These are phyloP conservation scores for Calidris pugnax DNA, from an alignment of 2,113 vertebrate species.

Conservation along the genomic window DNA sequence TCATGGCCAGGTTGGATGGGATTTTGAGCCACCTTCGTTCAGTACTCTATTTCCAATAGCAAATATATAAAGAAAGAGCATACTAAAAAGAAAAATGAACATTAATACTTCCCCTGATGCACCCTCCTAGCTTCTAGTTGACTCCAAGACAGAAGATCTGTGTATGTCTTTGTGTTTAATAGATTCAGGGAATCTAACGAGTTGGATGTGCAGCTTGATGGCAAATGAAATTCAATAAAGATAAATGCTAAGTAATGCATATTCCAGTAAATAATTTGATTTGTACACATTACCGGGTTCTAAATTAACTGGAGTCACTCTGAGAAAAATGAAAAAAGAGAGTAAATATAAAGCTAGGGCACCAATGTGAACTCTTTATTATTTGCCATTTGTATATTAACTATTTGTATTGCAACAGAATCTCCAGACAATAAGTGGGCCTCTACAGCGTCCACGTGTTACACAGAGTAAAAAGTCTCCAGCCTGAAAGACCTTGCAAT, in stretches of 20 bases:
- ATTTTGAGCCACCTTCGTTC: not conserved
- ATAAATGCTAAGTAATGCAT: slow-evolving; percentile 11
- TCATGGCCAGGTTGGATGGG: not conserved
- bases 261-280: slow-evolving; percentile 45
- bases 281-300: not conserved
- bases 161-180: not conserved
- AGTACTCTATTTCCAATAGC: not conserved
- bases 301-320: not conserved
- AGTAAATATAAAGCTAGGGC: not conserved
- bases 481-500: not conserved
- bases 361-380: not conserved
- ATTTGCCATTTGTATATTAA: not conserved
- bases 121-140: not conserved
- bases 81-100: not conserved
- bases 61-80: not conserved
- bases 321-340: not conserved
- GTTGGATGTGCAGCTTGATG: not conserved
- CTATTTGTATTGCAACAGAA: not conserved
- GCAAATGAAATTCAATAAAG: slow-evolving; percentile 29
- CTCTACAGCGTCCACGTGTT: not conserved
- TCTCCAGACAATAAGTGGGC: not conserved
- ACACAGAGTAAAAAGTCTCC: not conserved
- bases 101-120: not conserved
- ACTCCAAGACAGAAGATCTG: not conserved
- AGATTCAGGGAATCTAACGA: not conserved